Conservation (phyloP, 2,797 vertebrate genomes). For the Philypnodon macrostomus region DNA sequence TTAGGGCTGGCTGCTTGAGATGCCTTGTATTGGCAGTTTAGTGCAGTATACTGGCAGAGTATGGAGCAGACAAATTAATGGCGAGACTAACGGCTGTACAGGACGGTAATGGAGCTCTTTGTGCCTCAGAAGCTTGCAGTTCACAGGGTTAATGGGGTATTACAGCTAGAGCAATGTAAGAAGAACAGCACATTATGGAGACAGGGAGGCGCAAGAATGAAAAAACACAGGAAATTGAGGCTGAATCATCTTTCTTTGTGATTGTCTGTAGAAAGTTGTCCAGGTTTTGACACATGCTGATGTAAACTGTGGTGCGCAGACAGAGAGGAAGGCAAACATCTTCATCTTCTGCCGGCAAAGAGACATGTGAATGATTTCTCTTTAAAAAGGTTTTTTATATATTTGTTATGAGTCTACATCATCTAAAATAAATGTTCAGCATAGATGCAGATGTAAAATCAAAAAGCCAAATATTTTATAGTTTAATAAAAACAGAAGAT, state of each 20-base stretch:
- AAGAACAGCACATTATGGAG: conserved; percentile 2
- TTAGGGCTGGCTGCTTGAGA: conserved; percentile 28
- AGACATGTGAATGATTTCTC: too few relatives aligned
- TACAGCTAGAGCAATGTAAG: conserved; percentile 14
- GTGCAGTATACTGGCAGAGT: conserved; percentile 36
- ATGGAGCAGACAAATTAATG: conserved; percentile 42
- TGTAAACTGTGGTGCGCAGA: conserved; percentile 12
- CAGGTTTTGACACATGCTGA: conserved; percentile 12
- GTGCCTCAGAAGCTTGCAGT: conserved; percentile 41
- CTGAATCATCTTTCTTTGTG: background rate
- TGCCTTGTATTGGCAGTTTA: conserved; percentile 21
- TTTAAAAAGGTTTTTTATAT: too few relatives aligned
- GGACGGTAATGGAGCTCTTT: conserved; percentile 49
- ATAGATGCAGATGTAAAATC: too few relatives aligned
- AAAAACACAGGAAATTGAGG: background rate
- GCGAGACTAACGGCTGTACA: conserved; percentile 23
- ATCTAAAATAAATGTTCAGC: too few relatives aligned
- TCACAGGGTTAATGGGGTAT: conserved; percentile 48
- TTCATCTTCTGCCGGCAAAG: conserved; percentile 7
- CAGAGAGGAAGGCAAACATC: conserved; percentile 4
- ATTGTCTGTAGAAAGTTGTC: conserved; percentile 6
- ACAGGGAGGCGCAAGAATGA: background rate
- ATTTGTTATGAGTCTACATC: too few relatives aligned
- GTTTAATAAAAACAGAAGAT: too few relatives aligned
- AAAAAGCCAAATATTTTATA: too few relatives aligned